A percentile compares a stretch with the other conserved stretches of the same genome.
phyloP scores from a whole-genome alignment of 2,797 vertebrate species.

The Heliangelus exortis region DNA sequence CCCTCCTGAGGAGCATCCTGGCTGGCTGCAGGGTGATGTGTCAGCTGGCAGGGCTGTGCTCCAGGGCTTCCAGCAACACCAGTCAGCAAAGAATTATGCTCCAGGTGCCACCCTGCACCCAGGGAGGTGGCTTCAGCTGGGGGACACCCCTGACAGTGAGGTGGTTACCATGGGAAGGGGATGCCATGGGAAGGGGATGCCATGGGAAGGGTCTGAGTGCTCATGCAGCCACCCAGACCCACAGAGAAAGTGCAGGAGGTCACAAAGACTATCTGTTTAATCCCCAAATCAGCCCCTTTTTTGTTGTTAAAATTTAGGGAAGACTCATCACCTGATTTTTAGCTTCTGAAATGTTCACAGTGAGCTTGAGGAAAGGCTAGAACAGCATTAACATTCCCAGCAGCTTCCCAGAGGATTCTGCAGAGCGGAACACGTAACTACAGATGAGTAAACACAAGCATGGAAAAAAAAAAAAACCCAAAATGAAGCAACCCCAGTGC shows the following conservation, averaged over 20 bases:
- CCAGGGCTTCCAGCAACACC: background rate
- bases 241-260: background rate
- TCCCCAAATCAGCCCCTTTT: background rate
- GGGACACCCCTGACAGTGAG: accelerated
- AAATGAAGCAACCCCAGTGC: accelerated
- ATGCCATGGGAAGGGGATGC: too few species aligned
- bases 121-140: accelerated
- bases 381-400: accelerated
- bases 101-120: background rate
- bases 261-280: accelerated
- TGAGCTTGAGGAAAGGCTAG: too few species aligned
- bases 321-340: background rate
- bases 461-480: too few species aligned
- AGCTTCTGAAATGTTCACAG: background rate
- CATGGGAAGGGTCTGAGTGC: accelerated
- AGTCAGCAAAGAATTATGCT: background rate
- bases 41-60: background rate
- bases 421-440: accelerated
- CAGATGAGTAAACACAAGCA: background rate
- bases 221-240: accelerated
- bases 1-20: background rate
- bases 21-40: accelerated
- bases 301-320: too few species aligned
- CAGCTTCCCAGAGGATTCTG: background rate
- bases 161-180: accelerated